Evolutionary conservation across 2,797 vertebrate genomes (phyloP), one percentile per base, ranked within the genome.

Genomic region (Bradypodion ventrale): DNA sequence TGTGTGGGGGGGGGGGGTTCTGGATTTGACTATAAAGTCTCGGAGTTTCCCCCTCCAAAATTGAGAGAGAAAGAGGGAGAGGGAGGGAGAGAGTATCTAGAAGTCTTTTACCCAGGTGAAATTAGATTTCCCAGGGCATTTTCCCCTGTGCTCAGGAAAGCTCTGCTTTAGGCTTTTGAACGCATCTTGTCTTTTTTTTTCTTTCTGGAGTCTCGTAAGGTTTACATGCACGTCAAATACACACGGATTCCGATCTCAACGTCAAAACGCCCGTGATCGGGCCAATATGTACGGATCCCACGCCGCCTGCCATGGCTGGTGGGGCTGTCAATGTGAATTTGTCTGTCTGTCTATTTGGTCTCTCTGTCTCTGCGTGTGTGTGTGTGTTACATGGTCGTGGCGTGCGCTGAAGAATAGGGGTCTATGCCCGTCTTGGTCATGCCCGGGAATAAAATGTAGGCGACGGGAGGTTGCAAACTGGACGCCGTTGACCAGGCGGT

Each of bases 341-440:
- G 37, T 56, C 52, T 32, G 35, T 66, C 32, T 78, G 86, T 89
- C 87, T 93, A 95, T 97, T 10, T 40, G 66, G 7, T 40, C 35
- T 15, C 56, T 59, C 29, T 65, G 63, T 12, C 5, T 27, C 29
- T n/a, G 63, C 63, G 85, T 78, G 5, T 32, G 78, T 12, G 81
- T 80, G 87, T 89, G 89, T 93, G 95, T 97, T 98, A 99, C 98
- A 99, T 99, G 95, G 98, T 98, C 87, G 98, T 86, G 88, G 98
- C 97, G 76, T 99, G 98, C 94, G 98, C 98, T 95, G 98, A 98
- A 87, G 98, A 98, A 90, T 99, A 99, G 80, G 98, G 98, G 92
- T 99, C 98, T 97, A 99, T 95, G 94, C 98, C 98, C 96, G 97
- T 96, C 97, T 99, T 99, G 97, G 98, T 98, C 98, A 99, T 99